A percentile compares a stretch with the other conserved stretches of the same genome.
phyloP scores from a whole-genome alignment of 2,888 invertebrate species.

The Agrenia bidenticulata region DNA sequence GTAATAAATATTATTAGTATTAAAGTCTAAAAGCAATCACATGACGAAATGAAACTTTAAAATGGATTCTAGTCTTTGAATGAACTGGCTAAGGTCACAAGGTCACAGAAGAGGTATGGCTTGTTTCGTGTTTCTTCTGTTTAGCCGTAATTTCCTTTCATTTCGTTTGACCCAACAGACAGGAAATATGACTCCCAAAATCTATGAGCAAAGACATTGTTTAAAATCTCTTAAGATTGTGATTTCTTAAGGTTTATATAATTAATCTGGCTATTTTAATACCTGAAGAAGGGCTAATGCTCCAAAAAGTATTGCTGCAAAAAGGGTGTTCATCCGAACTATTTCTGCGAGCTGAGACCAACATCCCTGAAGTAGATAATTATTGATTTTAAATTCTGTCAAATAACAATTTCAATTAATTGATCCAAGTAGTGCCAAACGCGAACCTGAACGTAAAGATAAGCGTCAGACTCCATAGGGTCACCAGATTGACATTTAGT shows the following conservation, averaged over 20 bases:
- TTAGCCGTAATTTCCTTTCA: background rate
- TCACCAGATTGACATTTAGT: background rate
- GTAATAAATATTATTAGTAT: too few species aligned
- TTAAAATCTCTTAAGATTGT: too few species aligned
- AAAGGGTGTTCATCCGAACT: background rate
- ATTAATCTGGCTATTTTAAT: background rate
- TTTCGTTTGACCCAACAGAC: constrained; percentile 1
- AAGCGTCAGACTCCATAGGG: constrained; percentile 9
- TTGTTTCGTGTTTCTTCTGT: constrained; percentile 1
- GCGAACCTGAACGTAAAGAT: constrained; percentile 3
- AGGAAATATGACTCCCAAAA: background rate
- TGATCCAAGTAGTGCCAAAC: background rate
- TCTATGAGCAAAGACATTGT: background rate
- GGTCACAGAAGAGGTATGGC: background rate
- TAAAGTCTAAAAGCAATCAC: too few species aligned
- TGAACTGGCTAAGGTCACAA: too few species aligned
- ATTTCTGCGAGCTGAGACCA: background rate
- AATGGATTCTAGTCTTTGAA: too few species aligned
- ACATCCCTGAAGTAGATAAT: background rate
- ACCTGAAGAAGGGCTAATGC: constrained; percentile 2
- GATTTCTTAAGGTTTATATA: background rate
- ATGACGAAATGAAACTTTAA: too few species aligned
- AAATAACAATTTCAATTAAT: background rate
- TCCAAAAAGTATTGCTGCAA: background rate
- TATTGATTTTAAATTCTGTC: background rate